Evolutionary conservation across 92 coral and sea anemone species (phyloP).

Genomic region (Desmophyllum pertusum): DNA sequence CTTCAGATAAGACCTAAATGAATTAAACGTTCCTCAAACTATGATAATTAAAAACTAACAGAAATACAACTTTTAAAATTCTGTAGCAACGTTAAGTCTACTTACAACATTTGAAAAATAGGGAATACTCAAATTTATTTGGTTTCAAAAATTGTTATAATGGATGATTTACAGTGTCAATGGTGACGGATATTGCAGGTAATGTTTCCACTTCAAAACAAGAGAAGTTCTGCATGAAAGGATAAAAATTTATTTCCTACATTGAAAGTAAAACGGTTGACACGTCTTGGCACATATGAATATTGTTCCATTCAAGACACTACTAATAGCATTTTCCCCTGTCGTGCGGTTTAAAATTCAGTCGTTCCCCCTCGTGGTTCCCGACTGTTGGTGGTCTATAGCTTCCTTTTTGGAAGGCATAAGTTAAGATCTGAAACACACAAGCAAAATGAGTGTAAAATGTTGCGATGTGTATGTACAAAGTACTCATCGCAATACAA

Average conservation of each 20-base stretch:
- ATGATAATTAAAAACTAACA: neutral
- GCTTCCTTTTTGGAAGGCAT: neutral
- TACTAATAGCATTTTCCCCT: neutral
- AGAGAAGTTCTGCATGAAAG: neutral
- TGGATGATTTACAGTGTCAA: neutral
- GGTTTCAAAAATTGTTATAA: neutral
- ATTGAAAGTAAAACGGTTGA: neutral
- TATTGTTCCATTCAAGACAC: neutral
- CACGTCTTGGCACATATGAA: neutral
- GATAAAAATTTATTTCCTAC: neutral
- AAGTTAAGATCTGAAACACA: neutral
- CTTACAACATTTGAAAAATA: too few species aligned
- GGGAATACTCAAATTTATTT: too few species aligned
- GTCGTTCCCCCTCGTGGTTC: neutral
- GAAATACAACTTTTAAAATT: neutral
- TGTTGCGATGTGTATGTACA: neutral
- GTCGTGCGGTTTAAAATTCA: neutral
- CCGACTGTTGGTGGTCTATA: neutral
- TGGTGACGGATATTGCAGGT: neutral
- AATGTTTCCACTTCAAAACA: neutral
- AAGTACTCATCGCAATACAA: constrained; percentile 1
- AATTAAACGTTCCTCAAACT: constrained; percentile 1
- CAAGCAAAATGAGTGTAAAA: neutral
- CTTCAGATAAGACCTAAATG: constrained; percentile 7
- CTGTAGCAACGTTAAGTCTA: neutral